Percentiles rank a stretch among this genome's conserved stretches.
Evolutionary conservation across 2,797 vertebrate species (phyloP).

Genomic region (Propithecus perrieri): DNA sequence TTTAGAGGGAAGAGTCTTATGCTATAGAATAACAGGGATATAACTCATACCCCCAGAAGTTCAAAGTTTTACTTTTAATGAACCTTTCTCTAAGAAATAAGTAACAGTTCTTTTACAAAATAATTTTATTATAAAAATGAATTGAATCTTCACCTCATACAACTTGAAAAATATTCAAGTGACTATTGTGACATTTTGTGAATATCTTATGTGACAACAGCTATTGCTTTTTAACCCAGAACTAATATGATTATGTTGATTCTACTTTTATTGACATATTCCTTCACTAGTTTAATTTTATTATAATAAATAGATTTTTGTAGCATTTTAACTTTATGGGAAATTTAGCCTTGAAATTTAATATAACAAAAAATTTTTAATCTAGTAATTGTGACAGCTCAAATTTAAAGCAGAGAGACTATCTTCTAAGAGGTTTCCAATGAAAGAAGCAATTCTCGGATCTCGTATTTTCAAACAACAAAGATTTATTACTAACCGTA

Average conservation of each 20-base stretch:
- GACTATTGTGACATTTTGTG: neutral
- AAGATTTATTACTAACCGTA: neutral
- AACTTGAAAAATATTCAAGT: slow-evolving; percentile 15
- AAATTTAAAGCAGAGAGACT: neutral
- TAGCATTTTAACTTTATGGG: slow-evolving; percentile 28
- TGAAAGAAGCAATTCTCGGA: neutral
- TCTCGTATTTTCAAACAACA: slow-evolving; percentile 44
- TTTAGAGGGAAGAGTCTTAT: slow-evolving; percentile 60
- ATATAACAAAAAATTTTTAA: neutral
- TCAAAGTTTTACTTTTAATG: slow-evolving; percentile 47
- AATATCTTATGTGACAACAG: neutral
- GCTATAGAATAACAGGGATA: slow-evolving; percentile 52
- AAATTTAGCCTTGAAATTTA: slow-evolving; percentile 41
- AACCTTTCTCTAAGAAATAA: slow-evolving; percentile 37
- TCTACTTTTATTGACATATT: neutral
- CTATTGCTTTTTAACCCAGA: neutral
- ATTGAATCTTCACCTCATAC: neutral
- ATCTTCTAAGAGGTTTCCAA: slow-evolving; percentile 1
- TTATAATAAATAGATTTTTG: slow-evolving; percentile 23
- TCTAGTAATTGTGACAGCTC: neutral
- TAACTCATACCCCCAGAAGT: slow-evolving; percentile 33
- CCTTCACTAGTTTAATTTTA: neutral
- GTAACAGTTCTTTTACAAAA: neutral
- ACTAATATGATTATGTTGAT: neutral
- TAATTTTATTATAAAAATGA: slow-evolving; percentile 32